Evolutionary conservation across 2,888 invertebrate species (phyloP).

Genomic region (Drosophila kanekoi): DNA sequence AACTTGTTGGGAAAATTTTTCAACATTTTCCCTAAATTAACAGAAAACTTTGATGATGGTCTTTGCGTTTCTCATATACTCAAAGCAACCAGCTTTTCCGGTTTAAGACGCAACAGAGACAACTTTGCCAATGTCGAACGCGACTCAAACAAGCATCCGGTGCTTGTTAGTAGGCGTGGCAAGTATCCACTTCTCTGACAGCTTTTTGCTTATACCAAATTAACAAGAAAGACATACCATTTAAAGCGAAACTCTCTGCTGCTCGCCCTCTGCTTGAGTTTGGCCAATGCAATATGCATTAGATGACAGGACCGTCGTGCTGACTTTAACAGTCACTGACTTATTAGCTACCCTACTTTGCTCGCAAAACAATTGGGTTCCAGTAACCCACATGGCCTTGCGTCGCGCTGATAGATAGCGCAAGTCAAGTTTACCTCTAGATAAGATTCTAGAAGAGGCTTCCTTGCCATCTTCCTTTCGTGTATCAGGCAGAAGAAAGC

Average conservation of each 20-base stretch:
- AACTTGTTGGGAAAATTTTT: constrained; percentile 55
- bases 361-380: too few relatives aligned
- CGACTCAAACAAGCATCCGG: constrained; percentile 67
- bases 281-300: constrained; percentile 68
- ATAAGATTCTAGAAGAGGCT: too few relatives aligned
- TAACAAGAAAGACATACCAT: constrained; percentile 66
- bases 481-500: too few relatives aligned
- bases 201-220: constrained; percentile 53
- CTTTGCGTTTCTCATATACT: constrained; percentile 48
- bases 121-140: constrained; percentile 22
- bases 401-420: too few relatives aligned
- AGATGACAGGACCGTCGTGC: constrained; percentile 12
- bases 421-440: too few relatives aligned
- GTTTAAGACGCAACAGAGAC: constrained; percentile 5
- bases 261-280: constrained; percentile 30
- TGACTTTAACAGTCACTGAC: too few relatives aligned
- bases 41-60: constrained; percentile 68
- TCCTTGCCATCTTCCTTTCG: too few relatives aligned
- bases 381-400: too few relatives aligned
- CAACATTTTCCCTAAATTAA: constrained; percentile 76
- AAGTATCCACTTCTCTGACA: neutral
- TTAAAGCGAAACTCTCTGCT: constrained; percentile 39
- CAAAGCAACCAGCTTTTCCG: constrained; percentile 18
- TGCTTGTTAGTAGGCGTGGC: constrained; percentile 2
- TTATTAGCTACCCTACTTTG: too few relatives aligned